Conservation (phyloP, 2,888 invertebrate species). For the Caenorhabditis sp. region DNA sequence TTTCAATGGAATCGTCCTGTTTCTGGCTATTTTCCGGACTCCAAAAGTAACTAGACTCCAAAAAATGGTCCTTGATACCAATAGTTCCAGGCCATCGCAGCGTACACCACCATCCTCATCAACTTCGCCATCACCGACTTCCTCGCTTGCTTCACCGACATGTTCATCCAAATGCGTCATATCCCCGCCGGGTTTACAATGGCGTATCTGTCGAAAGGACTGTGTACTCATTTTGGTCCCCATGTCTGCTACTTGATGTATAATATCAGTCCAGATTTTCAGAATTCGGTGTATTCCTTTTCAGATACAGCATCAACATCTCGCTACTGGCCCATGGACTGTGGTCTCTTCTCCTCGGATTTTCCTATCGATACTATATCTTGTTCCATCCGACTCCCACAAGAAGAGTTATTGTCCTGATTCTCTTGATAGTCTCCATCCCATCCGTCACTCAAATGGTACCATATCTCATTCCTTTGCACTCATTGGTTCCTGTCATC, state of each 20-base stretch:
- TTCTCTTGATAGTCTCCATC: slow-evolving; percentile 31
- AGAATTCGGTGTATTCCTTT: not conserved
- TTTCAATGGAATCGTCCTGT: slow-evolving; percentile 47
- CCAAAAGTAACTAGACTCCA: slow-evolving; percentile 49
- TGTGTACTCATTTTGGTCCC: slow-evolving; percentile 33
- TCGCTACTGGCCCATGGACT: slow-evolving; percentile 50
- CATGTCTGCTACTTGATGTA: slow-evolving; percentile 38
- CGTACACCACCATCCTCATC: slow-evolving; percentile 41
- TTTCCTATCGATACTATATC: slow-evolving; percentile 60
- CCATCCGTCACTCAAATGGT: slow-evolving; percentile 16
- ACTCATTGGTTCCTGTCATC: not conserved
- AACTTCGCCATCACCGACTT: slow-evolving; percentile 56
- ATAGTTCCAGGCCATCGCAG: slow-evolving; percentile 25
- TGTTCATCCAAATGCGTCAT: slow-evolving; percentile 42
- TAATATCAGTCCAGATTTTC: no score
- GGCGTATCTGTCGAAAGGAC: slow-evolving; percentile 38
- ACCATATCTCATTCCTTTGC: no score
- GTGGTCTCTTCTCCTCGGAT: slow-evolving; percentile 58
- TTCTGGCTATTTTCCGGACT: slow-evolving; percentile 49
- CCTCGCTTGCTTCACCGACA: slow-evolving; percentile 34
- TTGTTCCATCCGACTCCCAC: slow-evolving; percentile 42
- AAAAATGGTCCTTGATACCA: no score
- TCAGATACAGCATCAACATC: slow-evolving; percentile 56
- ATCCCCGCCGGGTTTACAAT: slow-evolving; percentile 40
- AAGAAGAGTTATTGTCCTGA: slow-evolving; percentile 28